phyloP scores from a whole-genome alignment of 2,888 invertebrate species.

The Ecdyonurus torrentis region DNA sequence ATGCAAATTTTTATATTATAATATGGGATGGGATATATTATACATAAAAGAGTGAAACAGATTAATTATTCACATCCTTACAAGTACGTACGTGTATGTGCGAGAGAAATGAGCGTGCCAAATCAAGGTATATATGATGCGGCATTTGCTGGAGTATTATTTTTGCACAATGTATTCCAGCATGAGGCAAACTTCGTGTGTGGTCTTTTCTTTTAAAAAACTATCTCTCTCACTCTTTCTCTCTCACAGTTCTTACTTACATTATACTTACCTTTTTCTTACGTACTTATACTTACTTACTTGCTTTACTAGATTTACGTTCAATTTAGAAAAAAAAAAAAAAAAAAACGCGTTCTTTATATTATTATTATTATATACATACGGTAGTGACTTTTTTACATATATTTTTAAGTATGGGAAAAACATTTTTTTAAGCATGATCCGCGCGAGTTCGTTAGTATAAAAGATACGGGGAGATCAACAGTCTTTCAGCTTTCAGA shows the following conservation, averaged over 20 bases:
- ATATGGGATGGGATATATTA: too few species aligned
- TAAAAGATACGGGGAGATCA: constrained; percentile 31
- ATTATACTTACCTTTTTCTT: too few species aligned
- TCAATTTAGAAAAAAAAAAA: too few species aligned
- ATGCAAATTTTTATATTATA: too few species aligned
- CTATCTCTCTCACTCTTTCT: too few species aligned
- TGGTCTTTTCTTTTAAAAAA: background rate
- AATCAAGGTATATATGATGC: background rate
- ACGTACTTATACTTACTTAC: too few species aligned
- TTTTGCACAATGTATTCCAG: background rate
- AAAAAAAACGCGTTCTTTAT: background rate
- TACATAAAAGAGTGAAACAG: background rate
- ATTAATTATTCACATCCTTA: background rate
- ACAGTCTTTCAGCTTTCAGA: constrained; percentile 20
- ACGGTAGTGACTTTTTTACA: too few species aligned
- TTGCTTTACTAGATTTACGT: too few species aligned
- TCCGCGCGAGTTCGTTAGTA: background rate
- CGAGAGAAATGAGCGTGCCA: background rate
- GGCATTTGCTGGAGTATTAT: background rate
- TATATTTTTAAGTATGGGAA: too few species aligned
- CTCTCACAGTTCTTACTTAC: too few species aligned
- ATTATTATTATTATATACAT: too few species aligned
- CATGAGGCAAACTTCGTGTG: background rate
- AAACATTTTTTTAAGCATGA: background rate
- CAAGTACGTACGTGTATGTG: background rate